These are phyloP conservation scores for Colius striatus DNA, from an alignment of 2,113 vertebrate genomes.

Conservation along the genomic window DNA sequence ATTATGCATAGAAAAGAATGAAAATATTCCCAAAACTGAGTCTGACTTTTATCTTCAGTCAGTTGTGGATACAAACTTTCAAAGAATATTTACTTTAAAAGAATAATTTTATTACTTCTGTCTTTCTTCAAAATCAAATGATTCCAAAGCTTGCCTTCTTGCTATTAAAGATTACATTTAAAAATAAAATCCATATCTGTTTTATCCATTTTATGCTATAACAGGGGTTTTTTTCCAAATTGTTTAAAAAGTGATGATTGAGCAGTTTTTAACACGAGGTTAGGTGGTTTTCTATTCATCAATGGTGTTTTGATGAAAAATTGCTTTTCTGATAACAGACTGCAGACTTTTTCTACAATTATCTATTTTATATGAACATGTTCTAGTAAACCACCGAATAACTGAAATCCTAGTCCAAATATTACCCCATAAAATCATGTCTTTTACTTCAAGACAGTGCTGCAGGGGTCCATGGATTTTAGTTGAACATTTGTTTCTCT, in stretches of 20 bases:
- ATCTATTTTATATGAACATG: neutral
- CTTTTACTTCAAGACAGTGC: neutral
- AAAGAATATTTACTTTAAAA: neutral
- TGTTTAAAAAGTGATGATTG: neutral
- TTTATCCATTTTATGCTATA: neutral
- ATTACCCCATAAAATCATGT: neutral
- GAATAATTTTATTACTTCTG: neutral
- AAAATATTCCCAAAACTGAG: neutral
- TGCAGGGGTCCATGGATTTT: neutral
- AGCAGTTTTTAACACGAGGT: neutral
- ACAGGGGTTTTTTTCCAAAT: neutral
- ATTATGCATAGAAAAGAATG: neutral
- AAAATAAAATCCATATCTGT: neutral
- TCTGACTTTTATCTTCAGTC: slow-evolving; percentile 1
- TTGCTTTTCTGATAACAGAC: neutral
- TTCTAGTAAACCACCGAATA: neutral
- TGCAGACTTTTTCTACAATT: neutral
- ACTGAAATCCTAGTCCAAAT: neutral
- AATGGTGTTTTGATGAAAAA: neutral
- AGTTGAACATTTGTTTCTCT: neutral
- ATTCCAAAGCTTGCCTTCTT: neutral
- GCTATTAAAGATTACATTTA: neutral
- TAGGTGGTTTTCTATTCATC: neutral
- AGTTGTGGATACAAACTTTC: neutral
- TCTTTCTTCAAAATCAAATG: neutral